Base-by-base conservation (phyloP, 92 coral and sea anemone genomes). In the Chrysogorgia sp. region DNA sequence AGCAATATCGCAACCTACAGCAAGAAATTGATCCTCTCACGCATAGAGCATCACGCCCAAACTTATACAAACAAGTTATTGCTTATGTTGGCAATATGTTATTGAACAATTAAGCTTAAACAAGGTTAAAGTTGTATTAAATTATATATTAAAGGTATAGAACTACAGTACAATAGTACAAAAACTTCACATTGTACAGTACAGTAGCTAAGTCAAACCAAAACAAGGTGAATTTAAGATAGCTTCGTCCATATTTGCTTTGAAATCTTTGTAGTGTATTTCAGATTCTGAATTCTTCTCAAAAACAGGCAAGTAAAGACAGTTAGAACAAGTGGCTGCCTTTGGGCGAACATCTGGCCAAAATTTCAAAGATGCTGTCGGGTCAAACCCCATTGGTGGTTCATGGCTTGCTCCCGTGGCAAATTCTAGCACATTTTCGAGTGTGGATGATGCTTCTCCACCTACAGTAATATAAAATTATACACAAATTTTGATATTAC, bases 61-160 rank as follows among this genome's bases (percentile, higher is more conserved):
- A 76, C 70, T 40, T 76, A 68, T 76, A 40, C 57, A 76, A 59
- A 58, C 81, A 76, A 68, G 81, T 70, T 28, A 70, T 60, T 75
- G 48, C 58, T 23, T 75, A 28, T 75, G 80, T 57, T 55, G 68
- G 80, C 40, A 37, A 67, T 67, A 37, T 37, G 43, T 12, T 37
- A 37, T 12, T 37, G 43, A 37, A 37, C 43, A 37, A 12, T 37
- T 47, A 47, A 47, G 15, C 15, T 15, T 47, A n/a, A 47, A 47
- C 53, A 47, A 47, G 53, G 53, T 47, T 47, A n/a, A 47, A n/a
- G 5, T 37, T 37, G 12, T 37, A 37, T 37, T 37, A 37, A 4
- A 37, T 37, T 4, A 37, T 37, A 4, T 4, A 4, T 37, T 37
- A 5, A 37, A 37, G 5, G 43, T 37, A 37, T 4, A 37, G 43